Percentiles rank a stretch among this genome's conserved stretches.
phyloP scores from a whole-genome alignment of 2,113 vertebrate species.

The Colinus virginianus region DNA sequence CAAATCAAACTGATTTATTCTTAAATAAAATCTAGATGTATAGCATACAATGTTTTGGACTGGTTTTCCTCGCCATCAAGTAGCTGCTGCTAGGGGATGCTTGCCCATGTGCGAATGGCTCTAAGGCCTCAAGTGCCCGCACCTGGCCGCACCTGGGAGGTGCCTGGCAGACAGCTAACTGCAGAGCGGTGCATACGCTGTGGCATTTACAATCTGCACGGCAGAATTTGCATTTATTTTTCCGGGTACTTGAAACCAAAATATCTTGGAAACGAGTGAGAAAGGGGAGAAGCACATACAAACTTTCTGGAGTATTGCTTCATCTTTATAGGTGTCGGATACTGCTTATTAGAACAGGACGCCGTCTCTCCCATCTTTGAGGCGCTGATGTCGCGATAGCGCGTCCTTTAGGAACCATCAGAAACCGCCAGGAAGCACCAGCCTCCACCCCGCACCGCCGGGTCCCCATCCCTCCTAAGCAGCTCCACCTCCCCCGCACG shows the following conservation, averaged over 20 bases:
- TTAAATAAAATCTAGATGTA: background rate
- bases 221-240: background rate
- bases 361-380: no score
- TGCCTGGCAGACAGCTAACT: background rate
- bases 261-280: fast-evolving
- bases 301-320: background rate
- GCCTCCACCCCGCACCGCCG: no score
- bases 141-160: background rate
- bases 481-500: no score
- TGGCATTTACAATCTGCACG: background rate
- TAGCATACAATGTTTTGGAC: background rate
- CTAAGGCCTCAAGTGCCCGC: background rate
- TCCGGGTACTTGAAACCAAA: background rate
- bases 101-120: background rate
- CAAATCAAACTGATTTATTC: background rate
- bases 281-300: background rate
- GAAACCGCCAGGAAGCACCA: no score
- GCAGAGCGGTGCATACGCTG: background rate
- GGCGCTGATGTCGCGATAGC: no score
- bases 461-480: no score
- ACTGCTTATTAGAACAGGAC: no score
- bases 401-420: no score
- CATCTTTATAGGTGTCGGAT: background rate
- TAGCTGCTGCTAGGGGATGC: no score
- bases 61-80: background rate